Conservation (phyloP, 2,797 vertebrate genomes). For the Eidolon dupreanum region DNA sequence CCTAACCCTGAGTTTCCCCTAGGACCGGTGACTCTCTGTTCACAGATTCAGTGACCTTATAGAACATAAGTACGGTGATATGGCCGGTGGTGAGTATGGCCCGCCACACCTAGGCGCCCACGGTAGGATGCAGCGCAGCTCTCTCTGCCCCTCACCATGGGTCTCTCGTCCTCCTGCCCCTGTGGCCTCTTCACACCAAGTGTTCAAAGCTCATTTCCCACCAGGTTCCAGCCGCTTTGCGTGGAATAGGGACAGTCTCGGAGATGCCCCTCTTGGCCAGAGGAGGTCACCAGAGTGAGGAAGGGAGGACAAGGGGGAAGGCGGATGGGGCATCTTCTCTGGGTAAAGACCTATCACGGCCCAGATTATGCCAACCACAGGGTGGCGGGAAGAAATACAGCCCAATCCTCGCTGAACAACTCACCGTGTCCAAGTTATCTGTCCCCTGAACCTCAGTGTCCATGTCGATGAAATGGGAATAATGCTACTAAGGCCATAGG, state of each 20-base stretch:
- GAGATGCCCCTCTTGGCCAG: background rate
- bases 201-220: background rate
- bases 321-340: too few relatives aligned
- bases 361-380: background rate
- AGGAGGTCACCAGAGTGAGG: background rate
- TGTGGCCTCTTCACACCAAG: background rate
- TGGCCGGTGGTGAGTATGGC: rapidly evolving
- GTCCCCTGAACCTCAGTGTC: background rate
- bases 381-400: too few relatives aligned
- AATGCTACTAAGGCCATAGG: rapidly evolving
- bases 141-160: background rate
- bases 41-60: too few relatives aligned
- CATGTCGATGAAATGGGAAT: background rate
- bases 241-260: background rate
- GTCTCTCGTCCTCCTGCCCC: too few relatives aligned
- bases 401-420: background rate
- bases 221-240: background rate
- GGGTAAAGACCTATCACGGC: rapidly evolving
- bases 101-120: background rate
- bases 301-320: background rate
- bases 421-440: background rate
- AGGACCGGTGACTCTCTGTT: background rate
- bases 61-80: background rate
- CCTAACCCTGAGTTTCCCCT: background rate
- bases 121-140: background rate